A percentile compares a stretch with the other conserved stretches of the same genome.
Conservation (phyloP, 2,113 vertebrate species). For the Gopherus flavomarginatus region DNA sequence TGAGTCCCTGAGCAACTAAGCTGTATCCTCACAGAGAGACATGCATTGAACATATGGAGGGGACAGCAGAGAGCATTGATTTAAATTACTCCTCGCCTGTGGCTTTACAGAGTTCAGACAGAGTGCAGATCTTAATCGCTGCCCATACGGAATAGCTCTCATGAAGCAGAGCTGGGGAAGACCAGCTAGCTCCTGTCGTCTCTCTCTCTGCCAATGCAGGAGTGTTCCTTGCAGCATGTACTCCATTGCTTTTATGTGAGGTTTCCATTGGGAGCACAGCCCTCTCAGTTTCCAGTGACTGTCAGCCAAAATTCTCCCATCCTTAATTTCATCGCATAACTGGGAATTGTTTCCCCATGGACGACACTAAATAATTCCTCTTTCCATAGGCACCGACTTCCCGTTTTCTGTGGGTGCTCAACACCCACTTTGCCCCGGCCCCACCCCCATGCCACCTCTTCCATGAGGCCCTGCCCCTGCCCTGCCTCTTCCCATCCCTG, state of each 20-base stretch:
- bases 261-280: not conserved
- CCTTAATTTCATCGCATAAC: no score
- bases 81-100: not conserved
- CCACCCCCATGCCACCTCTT: no score
- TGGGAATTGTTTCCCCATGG: no score
- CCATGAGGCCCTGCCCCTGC: no score
- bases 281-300: no score
- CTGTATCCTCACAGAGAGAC: not conserved
- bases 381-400: no score
- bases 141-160: rapidly evolving
- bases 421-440: no score
- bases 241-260: not conserved
- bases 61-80: not conserved
- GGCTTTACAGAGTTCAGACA: not conserved
- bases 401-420: no score
- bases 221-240: rapidly evolving
- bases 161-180: not conserved
- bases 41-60: rapidly evolving
- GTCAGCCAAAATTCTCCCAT: no score
- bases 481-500: no score
- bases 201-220: rapidly evolving
- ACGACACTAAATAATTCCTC: no score
- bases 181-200: not conserved
- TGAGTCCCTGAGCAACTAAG: not conserved
- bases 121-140: rapidly evolving